phyloP scores from a whole-genome alignment of 1,140 invertebrate species.

The Stegodyphus dumicola region DNA sequence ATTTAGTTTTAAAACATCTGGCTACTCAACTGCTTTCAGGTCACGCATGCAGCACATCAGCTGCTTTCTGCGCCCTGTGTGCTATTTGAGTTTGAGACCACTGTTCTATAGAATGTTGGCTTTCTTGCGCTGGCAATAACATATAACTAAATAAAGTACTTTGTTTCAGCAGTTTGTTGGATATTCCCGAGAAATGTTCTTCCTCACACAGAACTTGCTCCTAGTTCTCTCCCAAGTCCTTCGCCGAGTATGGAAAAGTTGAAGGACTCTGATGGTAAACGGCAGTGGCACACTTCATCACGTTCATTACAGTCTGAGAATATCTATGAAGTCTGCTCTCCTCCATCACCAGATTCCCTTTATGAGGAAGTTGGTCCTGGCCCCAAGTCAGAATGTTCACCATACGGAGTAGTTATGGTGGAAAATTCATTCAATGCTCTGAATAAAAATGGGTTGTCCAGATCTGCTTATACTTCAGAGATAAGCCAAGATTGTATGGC shows the following conservation, averaged over 20 bases:
- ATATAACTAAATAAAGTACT: not conserved
- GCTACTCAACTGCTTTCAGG: no score
- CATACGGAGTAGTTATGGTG: slow-evolving; percentile 52
- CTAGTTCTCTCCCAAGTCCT: slow-evolving; percentile 52
- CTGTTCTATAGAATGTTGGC: no score
- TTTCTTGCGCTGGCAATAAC: no score
- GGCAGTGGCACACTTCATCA: slow-evolving; percentile 43
- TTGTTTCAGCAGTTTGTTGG: slow-evolving; percentile 39
- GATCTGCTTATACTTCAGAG: not conserved
- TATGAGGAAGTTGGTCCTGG: slow-evolving; percentile 56
- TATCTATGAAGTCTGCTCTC: slow-evolving; percentile 58
- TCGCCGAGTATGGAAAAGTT: slow-evolving; percentile 41
- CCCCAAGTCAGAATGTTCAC: slow-evolving; percentile 25
- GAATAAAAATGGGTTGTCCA: slow-evolving; percentile 3
- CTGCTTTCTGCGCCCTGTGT: no score
- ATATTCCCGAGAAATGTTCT: slow-evolving; percentile 54
- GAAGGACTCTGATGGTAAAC: slow-evolving; percentile 33
- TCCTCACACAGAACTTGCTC: slow-evolving; percentile 54
- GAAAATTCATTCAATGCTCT: slow-evolving; percentile 43
- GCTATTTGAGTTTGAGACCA: no score
- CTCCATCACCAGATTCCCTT: slow-evolving; percentile 50
- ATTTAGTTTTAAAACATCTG: no score
- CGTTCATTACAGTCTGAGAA: slow-evolving; percentile 54
- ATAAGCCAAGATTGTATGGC: slow-evolving; percentile 31
- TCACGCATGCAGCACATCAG: no score